These are phyloP conservation scores for Coenonympha glycerion DNA, from an alignment of 2,888 invertebrate species.

Conservation along the genomic window DNA sequence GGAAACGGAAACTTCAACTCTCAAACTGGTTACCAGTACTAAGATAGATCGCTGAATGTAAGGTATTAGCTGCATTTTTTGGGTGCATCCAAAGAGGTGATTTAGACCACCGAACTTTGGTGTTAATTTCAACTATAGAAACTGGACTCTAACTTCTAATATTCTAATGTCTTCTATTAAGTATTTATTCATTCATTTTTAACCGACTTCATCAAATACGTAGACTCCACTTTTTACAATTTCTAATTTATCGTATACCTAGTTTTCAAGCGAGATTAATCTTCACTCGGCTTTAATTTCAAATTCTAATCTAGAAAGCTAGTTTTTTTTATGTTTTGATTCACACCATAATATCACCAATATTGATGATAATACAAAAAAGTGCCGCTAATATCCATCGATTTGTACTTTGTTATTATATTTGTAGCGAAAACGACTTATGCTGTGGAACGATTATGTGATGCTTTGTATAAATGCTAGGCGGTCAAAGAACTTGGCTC, in stretches of 20 bases:
- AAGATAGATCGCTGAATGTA: conserved; percentile 30
- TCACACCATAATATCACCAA: neutral
- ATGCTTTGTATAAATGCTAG: conserved; percentile 31
- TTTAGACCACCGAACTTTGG: conserved; percentile 21
- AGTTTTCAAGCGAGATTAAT: too few species aligned
- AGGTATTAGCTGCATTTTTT: conserved; percentile 19
- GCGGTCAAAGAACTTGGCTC: conserved; percentile 20
- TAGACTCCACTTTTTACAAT: too few species aligned
- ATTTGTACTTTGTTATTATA: conserved; percentile 15
- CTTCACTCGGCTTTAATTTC: too few species aligned
- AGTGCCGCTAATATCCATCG: conserved; percentile 16
- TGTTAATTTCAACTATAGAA: neutral
- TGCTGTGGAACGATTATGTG: conserved; percentile 39
- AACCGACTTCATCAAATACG: too few species aligned
- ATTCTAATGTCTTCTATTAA: neutral
- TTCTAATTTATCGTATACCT: too few species aligned
- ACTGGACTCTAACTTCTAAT: neutral
- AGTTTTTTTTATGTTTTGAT: neutral
- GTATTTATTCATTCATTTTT: too few species aligned
- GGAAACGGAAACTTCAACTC: conserved; percentile 67
- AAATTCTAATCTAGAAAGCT: too few species aligned
- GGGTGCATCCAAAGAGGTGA: neutral
- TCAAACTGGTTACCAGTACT: conserved; percentile 65
- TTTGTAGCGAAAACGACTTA: conserved; percentile 29
- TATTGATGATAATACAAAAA: neutral